Evolutionary conservation across 2,888 invertebrate genomes (phyloP).

Genomic region (Cantharis lateralis): DNA sequence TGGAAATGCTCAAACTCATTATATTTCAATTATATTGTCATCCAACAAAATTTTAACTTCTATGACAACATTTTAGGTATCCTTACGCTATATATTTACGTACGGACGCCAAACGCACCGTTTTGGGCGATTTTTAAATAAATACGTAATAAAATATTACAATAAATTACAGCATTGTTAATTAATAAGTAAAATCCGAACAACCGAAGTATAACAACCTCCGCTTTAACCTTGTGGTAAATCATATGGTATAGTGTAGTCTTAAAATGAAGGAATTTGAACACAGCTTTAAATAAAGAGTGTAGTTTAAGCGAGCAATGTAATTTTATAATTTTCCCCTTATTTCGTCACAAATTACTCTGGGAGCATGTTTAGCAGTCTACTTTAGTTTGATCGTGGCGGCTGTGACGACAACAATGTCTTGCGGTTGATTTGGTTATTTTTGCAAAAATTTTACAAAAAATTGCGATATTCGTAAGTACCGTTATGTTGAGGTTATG

Average conservation of each 20-base stretch:
- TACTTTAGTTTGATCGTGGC: slow-evolving; percentile 55
- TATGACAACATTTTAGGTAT: background rate
- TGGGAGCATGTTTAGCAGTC: slow-evolving; percentile 56
- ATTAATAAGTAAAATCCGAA: background rate
- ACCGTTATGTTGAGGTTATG: slow-evolving; percentile 23
- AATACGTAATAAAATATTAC: background rate
- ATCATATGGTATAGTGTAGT: background rate
- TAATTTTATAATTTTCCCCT: slow-evolving; percentile 61
- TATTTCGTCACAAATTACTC: slow-evolving; percentile 60
- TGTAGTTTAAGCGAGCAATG: slow-evolving; percentile 57
- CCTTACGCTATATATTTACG: background rate
- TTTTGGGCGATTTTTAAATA: background rate
- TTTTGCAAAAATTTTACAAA: slow-evolving; percentile 21
- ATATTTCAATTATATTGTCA: background rate
- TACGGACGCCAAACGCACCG: background rate
- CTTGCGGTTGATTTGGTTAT: slow-evolving; percentile 30
- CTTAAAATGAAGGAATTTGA: slow-evolving; percentile 34
- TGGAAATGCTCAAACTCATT: slow-evolving; percentile 8
- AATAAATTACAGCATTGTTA: background rate
- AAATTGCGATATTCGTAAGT: slow-evolving; percentile 14
- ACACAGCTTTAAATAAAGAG: slow-evolving; percentile 53
- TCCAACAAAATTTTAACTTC: background rate
- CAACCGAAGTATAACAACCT: background rate
- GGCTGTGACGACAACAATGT: slow-evolving; percentile 50
- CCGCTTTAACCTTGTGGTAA: background rate